Evolutionary conservation across 2,113 vertebrate species (phyloP), one percentile per base, ranked within the genome.

Genomic region (Lamprologus callipterus): DNA sequence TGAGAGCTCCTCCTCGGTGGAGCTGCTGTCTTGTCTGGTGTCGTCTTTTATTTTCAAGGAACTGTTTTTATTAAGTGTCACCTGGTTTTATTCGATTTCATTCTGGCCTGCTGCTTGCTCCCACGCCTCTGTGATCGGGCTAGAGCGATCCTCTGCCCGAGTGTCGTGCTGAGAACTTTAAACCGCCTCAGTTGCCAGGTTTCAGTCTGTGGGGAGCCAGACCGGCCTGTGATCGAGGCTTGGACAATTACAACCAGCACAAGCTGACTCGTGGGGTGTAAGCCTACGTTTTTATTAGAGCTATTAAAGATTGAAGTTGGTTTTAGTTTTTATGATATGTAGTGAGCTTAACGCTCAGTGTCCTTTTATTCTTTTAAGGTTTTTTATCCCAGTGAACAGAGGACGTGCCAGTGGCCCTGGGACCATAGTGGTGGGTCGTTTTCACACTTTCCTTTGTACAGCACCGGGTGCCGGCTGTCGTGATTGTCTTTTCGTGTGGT

Each of bases 41-140:
- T 57, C 1, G 2, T 57, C 12, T 26, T 14, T 26, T 57, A 26
- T 3, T 26, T 57, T 57, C 4, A 0, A 0, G 23, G 23, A 26
- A 26, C 54, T 26, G 0, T 8, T 57, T 57, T 57, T 57, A 57
- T 14, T 26, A 26, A 14, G 21, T 14, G 21, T 0, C 1, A 2
- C 4, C 21, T 57, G 54, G 54, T 57, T 57, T 57, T 57, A 57
- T 14, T 57, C 2, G 1, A 57, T 57, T 26, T 26, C 13, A 26
- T 57, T 57, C 12, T 57, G 12, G 21, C 2, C 4, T 57, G 54
- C 21, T 57, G 54, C 21, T 55, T 26, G 54, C 12, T 0, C 4
- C 54, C 7, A 26, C 12, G 4, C 21, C 12, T 55, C 54, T 55
- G 54, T 26, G 53, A 13, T 55, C 2, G 11, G 21, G 6, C n/a